These are phyloP conservation scores for Enteromius radiatus DNA, from an alignment of 2,797 vertebrate species.

Conservation along the genomic window DNA sequence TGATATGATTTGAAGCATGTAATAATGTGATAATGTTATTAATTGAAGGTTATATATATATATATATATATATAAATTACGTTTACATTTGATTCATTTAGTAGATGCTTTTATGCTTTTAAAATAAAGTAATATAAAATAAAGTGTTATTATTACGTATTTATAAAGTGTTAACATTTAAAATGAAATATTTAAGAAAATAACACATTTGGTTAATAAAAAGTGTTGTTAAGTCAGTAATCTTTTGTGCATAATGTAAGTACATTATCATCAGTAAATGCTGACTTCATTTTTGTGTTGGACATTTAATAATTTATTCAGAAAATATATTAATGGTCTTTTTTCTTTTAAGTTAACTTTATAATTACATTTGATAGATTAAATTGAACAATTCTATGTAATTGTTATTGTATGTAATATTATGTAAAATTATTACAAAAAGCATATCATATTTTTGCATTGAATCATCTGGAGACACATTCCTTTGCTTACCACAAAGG, in stretches of 20 bases:
- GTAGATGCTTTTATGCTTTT: neutral
- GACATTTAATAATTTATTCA: neutral
- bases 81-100: neutral
- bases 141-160: neutral
- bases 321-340: neutral
- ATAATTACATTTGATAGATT: neutral
- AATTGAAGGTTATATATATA: neutral
- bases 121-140: no score
- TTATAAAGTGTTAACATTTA: neutral
- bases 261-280: neutral
- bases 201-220: neutral
- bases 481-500: neutral
- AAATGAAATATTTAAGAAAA: neutral
- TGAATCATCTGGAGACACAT: neutral
- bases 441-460: neutral
- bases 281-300: neutral
- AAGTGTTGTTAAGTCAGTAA: neutral
- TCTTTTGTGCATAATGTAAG: neutral
- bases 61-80: neutral
- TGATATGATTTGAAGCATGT: neutral
- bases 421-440: no score
- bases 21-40: neutral
- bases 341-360: neutral
- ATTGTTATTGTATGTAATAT: neutral
- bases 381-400: neutral